These are phyloP conservation scores for Nymphalis io DNA, from an alignment of 1,140 invertebrate species.

Conservation along the genomic window DNA sequence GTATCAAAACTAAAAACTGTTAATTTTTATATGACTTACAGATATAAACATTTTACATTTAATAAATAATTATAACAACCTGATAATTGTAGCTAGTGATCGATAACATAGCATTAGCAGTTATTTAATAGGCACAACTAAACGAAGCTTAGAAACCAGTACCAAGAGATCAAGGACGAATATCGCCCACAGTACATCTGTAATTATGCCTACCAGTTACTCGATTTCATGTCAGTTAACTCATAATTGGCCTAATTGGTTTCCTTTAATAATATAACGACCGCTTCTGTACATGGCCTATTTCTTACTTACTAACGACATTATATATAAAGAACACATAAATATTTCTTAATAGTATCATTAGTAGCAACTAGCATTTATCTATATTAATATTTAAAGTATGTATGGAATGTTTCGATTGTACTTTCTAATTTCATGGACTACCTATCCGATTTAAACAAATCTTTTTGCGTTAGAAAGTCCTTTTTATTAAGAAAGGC, in stretches of 20 bases:
- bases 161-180: constrained; percentile 56
- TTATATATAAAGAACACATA: background rate
- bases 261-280: constrained; percentile 26
- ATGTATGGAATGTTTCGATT: too few relatives aligned
- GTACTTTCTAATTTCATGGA: too few relatives aligned
- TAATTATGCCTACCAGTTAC: constrained; percentile 43
- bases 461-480: too few relatives aligned
- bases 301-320: background rate
- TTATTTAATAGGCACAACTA: constrained; percentile 31
- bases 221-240: constrained; percentile 58
- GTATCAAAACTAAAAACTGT: background rate
- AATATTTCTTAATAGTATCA: background rate
- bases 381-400: too few relatives aligned
- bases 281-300: constrained; percentile 9
- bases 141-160: constrained; percentile 34
- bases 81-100: constrained; percentile 26
- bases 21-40: too few relatives aligned
- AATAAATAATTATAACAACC: constrained; percentile 21
- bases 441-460: too few relatives aligned
- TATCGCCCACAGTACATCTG: constrained; percentile 52
- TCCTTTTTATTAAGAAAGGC: too few relatives aligned
- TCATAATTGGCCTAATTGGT: constrained; percentile 46
- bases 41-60: background rate
- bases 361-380: background rate
- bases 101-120: constrained; percentile 27